phyloP scores from a whole-genome alignment of 1,140 invertebrate genomes.

The Hyles euphorbiae region DNA sequence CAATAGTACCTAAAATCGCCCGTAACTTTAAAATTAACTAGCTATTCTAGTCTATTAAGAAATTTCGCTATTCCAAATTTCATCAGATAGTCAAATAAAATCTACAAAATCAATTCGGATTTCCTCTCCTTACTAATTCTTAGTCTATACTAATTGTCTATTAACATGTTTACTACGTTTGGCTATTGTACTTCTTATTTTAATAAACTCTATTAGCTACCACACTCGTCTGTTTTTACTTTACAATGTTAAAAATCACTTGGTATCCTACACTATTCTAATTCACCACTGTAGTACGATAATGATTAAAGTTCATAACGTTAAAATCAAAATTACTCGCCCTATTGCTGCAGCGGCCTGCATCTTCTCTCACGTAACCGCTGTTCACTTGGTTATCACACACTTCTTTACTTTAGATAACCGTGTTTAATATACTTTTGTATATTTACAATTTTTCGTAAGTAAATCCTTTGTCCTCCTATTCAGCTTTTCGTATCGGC shows the following conservation, averaged over 20 bases:
- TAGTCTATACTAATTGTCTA: slow-evolving; percentile 56
- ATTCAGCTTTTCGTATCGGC: slow-evolving; percentile 16
- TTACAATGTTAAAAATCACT: slow-evolving; percentile 44
- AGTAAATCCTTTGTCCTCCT: slow-evolving; percentile 43
- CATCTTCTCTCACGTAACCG: slow-evolving; percentile 56
- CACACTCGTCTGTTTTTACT: slow-evolving; percentile 49
- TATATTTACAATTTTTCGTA: slow-evolving; percentile 3
- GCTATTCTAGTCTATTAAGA: slow-evolving; percentile 50
- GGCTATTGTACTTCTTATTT: slow-evolving; percentile 35
- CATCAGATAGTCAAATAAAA: slow-evolving; percentile 42
- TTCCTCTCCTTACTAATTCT: slow-evolving; percentile 25
- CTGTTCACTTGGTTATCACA: slow-evolving; percentile 53
- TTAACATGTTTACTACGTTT: slow-evolving; percentile 38
- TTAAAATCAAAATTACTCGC: slow-evolving; percentile 70
- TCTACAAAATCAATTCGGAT: slow-evolving; percentile 45
- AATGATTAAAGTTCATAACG: slow-evolving; percentile 59
- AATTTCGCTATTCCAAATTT: slow-evolving; percentile 50
- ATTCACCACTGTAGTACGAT: slow-evolving; percentile 48
- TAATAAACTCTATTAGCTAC: slow-evolving; percentile 44
- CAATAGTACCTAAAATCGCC: slow-evolving; percentile 46
- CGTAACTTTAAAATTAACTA: slow-evolving; percentile 45
- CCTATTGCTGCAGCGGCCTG: slow-evolving; percentile 55
- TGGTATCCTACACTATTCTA: slow-evolving; percentile 63
- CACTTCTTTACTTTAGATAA: slow-evolving; percentile 16
- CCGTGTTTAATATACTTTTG: slow-evolving; percentile 5